These are phyloP conservation scores for Cantharis rufa DNA, from an alignment of 2,888 invertebrate species.

Conservation along the genomic window DNA sequence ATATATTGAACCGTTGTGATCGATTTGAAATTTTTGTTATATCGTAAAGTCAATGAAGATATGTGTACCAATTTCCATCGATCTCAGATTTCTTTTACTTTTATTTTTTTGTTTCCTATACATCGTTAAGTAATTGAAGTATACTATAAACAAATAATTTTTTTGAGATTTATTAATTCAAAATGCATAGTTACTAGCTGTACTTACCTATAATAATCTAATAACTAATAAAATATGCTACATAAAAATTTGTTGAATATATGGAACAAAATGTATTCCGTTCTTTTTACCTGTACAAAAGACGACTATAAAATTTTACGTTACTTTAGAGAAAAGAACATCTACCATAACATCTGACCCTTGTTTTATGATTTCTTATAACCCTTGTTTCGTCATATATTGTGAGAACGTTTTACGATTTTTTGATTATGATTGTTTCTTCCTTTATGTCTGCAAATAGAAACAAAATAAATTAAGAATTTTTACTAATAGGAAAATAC, in stretches of 20 bases:
- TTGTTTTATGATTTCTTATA: slow-evolving; percentile 33
- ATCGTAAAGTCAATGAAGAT: too few relatives aligned
- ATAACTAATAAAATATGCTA: slow-evolving; percentile 1
- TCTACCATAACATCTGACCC: slow-evolving; percentile 30
- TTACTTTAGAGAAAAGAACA: slow-evolving; percentile 25
- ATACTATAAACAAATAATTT: neutral
- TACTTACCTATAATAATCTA: neutral
- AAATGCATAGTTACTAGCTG: neutral
- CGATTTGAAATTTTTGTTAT: too few relatives aligned
- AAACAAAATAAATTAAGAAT: slow-evolving; percentile 26
- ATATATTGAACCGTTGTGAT: too few relatives aligned
- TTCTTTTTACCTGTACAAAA: slow-evolving; percentile 29
- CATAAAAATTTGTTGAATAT: slow-evolving; percentile 15
- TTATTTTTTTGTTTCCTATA: too few relatives aligned
- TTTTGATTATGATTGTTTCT: slow-evolving; percentile 32
- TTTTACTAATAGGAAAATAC: neutral
- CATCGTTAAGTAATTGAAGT: too few relatives aligned
- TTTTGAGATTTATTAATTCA: neutral
- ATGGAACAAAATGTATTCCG: slow-evolving; percentile 11
- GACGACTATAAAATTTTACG: slow-evolving; percentile 30
- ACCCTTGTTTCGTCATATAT: slow-evolving; percentile 32
- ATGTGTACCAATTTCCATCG: too few relatives aligned
- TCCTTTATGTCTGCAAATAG: slow-evolving; percentile 25
- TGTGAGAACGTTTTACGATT: slow-evolving; percentile 31
- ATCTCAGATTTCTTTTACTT: too few relatives aligned